Evolutionary conservation across 1,140 invertebrate genomes (phyloP), one percentile per base, ranked within the genome.

Genomic region (Drosophila melanica): DNA sequence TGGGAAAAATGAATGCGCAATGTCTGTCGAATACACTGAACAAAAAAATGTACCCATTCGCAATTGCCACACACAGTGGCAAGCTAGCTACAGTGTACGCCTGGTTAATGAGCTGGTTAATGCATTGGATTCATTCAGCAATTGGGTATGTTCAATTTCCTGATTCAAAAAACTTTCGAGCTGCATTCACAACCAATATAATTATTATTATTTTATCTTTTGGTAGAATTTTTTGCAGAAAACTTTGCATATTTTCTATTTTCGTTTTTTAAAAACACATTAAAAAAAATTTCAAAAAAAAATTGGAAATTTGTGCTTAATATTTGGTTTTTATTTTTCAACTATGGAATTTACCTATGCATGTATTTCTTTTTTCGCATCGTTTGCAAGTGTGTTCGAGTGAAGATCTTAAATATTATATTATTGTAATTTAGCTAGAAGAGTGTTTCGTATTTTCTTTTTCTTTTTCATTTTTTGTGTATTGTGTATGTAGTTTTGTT

Each of bases 161-260:
- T 86, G 78, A 87, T 78, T 86, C 67, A 54, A 81, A 86, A 73
- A 87, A 78, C 75, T 79, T 84, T 48, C 79, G 75, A 89, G 75
- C 82, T 82, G 84, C 79, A 77, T 89, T 87, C 84, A 87, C 84
- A 87, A 87, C 84, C 84, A 87, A 87, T 87, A 65, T 89, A 74
- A 84, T 89, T 89, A 79, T 89, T 89, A 87, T 77, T 80, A 75
- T 47, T 59, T 53, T 53, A 57, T 68, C 50, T 39, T 59, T 55
- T 65, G 57, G 54, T 69, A 57, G 50, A 81, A 68, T 66, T 68
- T 62, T 51, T 64, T 70, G 44, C 39, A 51, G 53, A 48, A 54
- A 48, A 45, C 42, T 62, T 62, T 55, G 30, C 30, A 33, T 41
- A 65, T 63, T 51, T 44, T 60, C 23, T 51, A 39, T 67, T 41